Evolutionary conservation across 2,888 invertebrate genomes (phyloP), one percentile per base, ranked within the genome.

Genomic region (Arctia plantaginis): DNA sequence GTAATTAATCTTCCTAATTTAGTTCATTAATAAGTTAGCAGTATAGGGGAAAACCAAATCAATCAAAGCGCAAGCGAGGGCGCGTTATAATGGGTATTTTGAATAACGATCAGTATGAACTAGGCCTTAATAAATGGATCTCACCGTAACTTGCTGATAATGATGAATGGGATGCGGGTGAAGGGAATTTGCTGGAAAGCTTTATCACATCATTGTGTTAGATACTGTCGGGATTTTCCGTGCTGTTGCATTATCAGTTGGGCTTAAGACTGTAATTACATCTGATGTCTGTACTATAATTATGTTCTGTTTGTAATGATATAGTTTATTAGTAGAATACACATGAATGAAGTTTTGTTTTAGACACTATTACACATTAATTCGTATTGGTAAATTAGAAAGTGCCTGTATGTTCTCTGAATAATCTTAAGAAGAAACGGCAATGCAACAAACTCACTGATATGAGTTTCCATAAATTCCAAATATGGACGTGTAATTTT

Each of bases 91-190:
- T 83, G 73, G 80, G 76, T 75, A 77, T 73, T 76, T 79, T 79
- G 75, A 77, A 75, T 81, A 84, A 84, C 72, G 81, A 79, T 71
- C 81, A 76, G 71, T 78, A 72, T 76, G 78, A 72, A 76, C 78
- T 55, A 44, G 68, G 76, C 66, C 66, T 72, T 80, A 80, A 85
- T 81, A 81, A 84, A 84, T 82, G 83, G 75, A 80, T 78, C 62
- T 39, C 71, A 70, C 64, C 27, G 65, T 77, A 73, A 77, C 66
- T 77, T 72, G 47, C 67, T 66, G 70, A 71, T 81, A 80, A 81
- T 82, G 75, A 78, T 77, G 70, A 72, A 81, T 76, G 66, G 67
- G 67, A 66, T 68, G 67, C 70, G 64, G 70, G 67, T 65, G 72
- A 77, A 65, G 39, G 55, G 64, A 51, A 67, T 66, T 66, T 64